Evolutionary conservation across 1,140 invertebrate species (phyloP).

Genomic region (Sycobia sp.): DNA sequence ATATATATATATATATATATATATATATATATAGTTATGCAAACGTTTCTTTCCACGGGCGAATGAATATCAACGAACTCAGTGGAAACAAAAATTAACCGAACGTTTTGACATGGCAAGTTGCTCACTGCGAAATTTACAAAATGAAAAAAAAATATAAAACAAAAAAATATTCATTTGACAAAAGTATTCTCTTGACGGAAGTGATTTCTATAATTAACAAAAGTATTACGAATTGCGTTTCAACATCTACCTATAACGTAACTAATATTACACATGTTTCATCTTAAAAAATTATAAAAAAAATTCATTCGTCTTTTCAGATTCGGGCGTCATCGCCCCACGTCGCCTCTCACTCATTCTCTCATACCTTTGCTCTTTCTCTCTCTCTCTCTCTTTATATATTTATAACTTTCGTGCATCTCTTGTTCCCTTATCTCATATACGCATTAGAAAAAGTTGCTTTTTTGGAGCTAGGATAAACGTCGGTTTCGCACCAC

Average conservation of each 20-base stretch:
- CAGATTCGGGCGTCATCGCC: too few relatives aligned
- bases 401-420: not conserved
- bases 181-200: not conserved
- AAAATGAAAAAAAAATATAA: constrained; percentile 14
- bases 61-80: constrained; percentile 6
- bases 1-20: too few relatives aligned
- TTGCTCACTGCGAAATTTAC: not conserved
- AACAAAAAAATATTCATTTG: constrained; percentile 6
- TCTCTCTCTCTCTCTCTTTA: constrained; percentile 6
- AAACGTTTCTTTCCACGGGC: constrained; percentile 13
- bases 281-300: constrained; percentile 30
- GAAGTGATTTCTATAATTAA: constrained; percentile 15
- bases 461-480: not conserved
- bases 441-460: not conserved
- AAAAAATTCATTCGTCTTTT: constrained; percentile 28
- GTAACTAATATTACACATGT: constrained; percentile 28
- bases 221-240: constrained; percentile 23
- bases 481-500: not conserved
- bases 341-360: constrained; percentile 8
- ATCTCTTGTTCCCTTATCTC: constrained; percentile 8
- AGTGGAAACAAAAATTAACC: not conserved
- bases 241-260: constrained; percentile 24
- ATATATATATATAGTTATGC: constrained; percentile 17
- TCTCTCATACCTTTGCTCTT: constrained; percentile 16
- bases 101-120: constrained; percentile 5